These are phyloP conservation scores for Lagopus leucura DNA, from an alignment of 2,113 vertebrate genomes.

Conservation along the genomic window DNA sequence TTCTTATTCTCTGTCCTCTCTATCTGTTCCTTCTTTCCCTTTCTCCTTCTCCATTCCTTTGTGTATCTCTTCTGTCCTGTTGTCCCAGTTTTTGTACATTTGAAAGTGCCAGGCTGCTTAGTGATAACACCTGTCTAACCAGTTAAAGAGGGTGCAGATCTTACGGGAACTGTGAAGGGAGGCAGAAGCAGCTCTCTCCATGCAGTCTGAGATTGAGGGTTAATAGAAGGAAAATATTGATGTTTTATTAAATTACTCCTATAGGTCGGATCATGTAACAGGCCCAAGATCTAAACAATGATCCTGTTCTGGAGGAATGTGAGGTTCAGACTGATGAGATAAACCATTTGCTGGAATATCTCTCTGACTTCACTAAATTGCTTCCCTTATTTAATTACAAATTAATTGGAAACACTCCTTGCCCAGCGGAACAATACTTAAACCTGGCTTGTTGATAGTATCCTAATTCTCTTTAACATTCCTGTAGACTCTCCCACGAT, in stretches of 20 bases:
- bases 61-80: neutral
- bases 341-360: conserved; percentile 77
- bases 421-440: conserved; percentile 71
- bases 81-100: neutral
- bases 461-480: conserved; percentile 78
- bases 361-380: conserved; percentile 78
- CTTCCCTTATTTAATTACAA: conserved; percentile 87
- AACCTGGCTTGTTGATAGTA: conserved; percentile 81
- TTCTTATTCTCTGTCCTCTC: neutral
- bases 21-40: neutral
- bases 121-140: conserved; percentile 49
- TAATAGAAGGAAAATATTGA: conserved; percentile 86
- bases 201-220: conserved; percentile 66
- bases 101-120: conserved; percentile 35
- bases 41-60: neutral
- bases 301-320: conserved; percentile 80
- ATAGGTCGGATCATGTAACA: conserved; percentile 79
- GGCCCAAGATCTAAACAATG: conserved; percentile 81
- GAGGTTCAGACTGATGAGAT: conserved; percentile 82
- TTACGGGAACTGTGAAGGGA: neutral
- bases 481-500: conserved; percentile 60
- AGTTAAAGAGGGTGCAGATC: conserved; percentile 16
- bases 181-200: conserved; percentile 62
- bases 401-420: conserved; percentile 85
- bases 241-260: conserved; percentile 83